phyloP scores from a whole-genome alignment of 2,888 invertebrate genomes.

The Tetranychus truncatus region DNA sequence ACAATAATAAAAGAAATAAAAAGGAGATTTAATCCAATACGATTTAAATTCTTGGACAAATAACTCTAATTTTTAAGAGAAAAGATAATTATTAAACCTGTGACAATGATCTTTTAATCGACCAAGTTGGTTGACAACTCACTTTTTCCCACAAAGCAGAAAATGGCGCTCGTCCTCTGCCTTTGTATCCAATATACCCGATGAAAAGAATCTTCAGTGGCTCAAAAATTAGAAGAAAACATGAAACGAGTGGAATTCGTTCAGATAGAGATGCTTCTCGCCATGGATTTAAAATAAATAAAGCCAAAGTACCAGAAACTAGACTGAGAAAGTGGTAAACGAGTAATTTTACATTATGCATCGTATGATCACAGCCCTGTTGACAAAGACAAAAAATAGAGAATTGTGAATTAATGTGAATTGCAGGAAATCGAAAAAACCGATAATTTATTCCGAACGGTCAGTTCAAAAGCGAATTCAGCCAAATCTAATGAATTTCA shows the following conservation, averaged over 20 bases:
- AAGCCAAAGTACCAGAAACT: neutral
- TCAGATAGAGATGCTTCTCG: neutral
- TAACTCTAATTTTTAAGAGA: neutral
- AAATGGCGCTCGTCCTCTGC: neutral
- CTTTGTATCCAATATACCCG: neutral
- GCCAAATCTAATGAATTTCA: no score
- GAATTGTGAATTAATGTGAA: no score
- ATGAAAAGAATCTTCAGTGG: neutral
- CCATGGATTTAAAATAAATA: neutral
- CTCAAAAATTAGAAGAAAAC: neutral
- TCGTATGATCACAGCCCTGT: neutral
- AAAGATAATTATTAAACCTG: neutral
- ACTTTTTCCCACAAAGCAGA: neutral
- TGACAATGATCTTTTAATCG: neutral
- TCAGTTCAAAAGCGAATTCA: no score
- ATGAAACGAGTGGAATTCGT: neutral
- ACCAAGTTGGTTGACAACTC: neutral
- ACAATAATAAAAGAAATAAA: neutral
- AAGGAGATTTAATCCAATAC: neutral
- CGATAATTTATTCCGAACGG: no score
- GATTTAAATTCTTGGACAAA: neutral
- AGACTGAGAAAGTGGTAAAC: neutral
- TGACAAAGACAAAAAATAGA: neutral
- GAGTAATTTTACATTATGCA: neutral
- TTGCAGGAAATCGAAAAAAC: no score